Base-by-base conservation (phyloP, 1,140 invertebrate species). In the Conus ventricosus region DNA sequence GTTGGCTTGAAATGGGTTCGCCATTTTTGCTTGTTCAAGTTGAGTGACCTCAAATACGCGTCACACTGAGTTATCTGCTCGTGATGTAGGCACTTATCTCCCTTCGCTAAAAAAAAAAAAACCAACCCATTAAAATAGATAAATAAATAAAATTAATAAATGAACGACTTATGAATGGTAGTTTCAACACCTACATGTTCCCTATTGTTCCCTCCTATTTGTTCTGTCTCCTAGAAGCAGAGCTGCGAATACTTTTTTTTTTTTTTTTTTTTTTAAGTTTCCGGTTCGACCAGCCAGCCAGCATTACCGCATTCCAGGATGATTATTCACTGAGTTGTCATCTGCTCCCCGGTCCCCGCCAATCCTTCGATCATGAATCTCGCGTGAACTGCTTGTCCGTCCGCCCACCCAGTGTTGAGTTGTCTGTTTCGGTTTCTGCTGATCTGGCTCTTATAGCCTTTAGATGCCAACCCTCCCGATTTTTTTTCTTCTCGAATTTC, bases 1-100 rank as follows among this genome's bases (percentile, higher is more conserved):
- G 88, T 92, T 92, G 89, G 91, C 92, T 25, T 90, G 84, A 87
- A 93, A 93, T 2, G 91, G 85, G 85, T 78, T 88, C 85, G 87
- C 88, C 91, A 90, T 89, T 80, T 90, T 91, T 23, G 54, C 10
- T 55, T 13, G 23, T 60, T 20, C 17, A n/a, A 71, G 67, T 84
- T 67, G 55, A 63, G 5, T 84, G 82, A 84, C 82, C 82, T 84
- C 11, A 55, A 83, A 25, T 84, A 39, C 82, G 82, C 55, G 82
- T 84, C 82, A 84, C 82, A 15, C 82, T 25, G 55, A 60, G 82
- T 39, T n/a, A 5, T 63, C 55, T 81, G 39, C 55, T 53, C 23
- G 5, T 67, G 17, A 6, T 63, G 17, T 55, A 15, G 39, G 17
- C 20, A 15, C 51, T 80, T 60, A 60, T 60, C 57, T 80, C 78